Evolutionary conservation across 37 sponge, comb jelly and placozoan species (phyloP), one percentile per base, ranked within the genome.

Genomic region (Bolinopsis microptera): DNA sequence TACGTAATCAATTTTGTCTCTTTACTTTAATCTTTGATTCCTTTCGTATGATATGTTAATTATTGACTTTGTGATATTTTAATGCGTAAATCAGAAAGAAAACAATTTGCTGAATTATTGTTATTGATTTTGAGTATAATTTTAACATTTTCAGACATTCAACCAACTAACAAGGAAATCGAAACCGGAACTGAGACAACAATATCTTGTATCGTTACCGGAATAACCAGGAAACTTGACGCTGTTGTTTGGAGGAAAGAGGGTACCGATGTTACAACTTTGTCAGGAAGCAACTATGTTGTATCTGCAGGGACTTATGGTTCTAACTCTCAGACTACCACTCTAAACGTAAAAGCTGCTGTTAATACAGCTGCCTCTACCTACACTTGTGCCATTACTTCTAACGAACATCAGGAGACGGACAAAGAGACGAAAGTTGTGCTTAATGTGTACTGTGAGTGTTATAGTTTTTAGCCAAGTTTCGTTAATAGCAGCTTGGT

Each of bases 371-470:
- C 80, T 28, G 80, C 28, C 37, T 27, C 33, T 1, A 32, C 5
- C 35, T 77, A 35, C 18, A 35, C 37, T 22, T 77, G 80, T 32
- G 27, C 36, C 3, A 77, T 77, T 32, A 34, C 34, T 16, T 77
- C 80, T 18, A 35, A 13, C 21, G 80, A 77, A 18, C 32, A 32
- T 18, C 33, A 27, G 35, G 35, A 31, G 21, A 35, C 80, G 8
- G 18, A 77, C 37, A 35, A 77, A 13, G 21, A 77, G 21, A 77
- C 80, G 9, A 32, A 1, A 0, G 80, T 32, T 3, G 32, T 32
- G 0, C 5, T 77, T 31, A 77, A 77, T 35, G 80, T 77, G 21
- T 77, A 34, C 21, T 77, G 80, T 77, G 21, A 77, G 80, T 70
- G n/a, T n/a, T n/a, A n/a, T n/a, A n/a, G n/a, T n/a, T n/a, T n/a